These are phyloP conservation scores for Enteromius thamalakanensis DNA, from an alignment of 2,797 vertebrate genomes.

Conservation along the genomic window DNA sequence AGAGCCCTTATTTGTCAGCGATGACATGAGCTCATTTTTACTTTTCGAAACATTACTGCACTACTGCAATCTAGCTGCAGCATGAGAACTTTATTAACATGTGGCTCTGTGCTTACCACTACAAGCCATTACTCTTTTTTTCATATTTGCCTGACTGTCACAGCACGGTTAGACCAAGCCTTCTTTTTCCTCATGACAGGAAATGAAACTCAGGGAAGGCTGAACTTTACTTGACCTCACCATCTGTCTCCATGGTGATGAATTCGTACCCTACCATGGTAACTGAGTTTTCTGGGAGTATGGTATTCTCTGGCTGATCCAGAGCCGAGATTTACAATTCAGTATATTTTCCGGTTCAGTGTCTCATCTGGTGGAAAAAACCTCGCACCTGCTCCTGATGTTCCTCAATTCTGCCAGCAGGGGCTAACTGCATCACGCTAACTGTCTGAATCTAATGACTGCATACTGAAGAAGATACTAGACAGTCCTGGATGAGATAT, in stretches of 20 bases:
- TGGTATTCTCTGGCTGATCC: constrained; percentile 27
- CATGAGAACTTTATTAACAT: constrained; percentile 13
- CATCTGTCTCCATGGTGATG: constrained; percentile 56
- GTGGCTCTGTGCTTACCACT: neutral
- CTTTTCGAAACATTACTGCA: neutral
- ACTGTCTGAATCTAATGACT: neutral
- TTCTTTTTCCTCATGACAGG: constrained; percentile 35
- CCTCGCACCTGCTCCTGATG: neutral
- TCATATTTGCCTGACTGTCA: constrained; percentile 38
- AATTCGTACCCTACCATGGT: constrained; percentile 33
- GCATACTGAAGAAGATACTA: neutral
- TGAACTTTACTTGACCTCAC: constrained; percentile 55
- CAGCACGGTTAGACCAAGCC: constrained; percentile 25
- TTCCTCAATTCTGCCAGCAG: neutral
- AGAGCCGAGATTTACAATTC: constrained; percentile 6
- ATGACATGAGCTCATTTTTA: constrained; percentile 26
- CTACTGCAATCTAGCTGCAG: neutral
- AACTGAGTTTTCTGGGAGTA: constrained; percentile 34
- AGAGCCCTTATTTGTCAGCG: constrained; percentile 1
- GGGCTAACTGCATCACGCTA: neutral
- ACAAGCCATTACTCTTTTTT: constrained; percentile 21
- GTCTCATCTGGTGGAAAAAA: constrained; percentile 8
- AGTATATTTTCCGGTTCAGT: constrained; percentile 1
- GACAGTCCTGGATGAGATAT: neutral
- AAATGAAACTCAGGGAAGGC: constrained; percentile 49